These are phyloP conservation scores for Camptogramma bilineatum DNA, from an alignment of 2,888 invertebrate species.

Conservation along the genomic window DNA sequence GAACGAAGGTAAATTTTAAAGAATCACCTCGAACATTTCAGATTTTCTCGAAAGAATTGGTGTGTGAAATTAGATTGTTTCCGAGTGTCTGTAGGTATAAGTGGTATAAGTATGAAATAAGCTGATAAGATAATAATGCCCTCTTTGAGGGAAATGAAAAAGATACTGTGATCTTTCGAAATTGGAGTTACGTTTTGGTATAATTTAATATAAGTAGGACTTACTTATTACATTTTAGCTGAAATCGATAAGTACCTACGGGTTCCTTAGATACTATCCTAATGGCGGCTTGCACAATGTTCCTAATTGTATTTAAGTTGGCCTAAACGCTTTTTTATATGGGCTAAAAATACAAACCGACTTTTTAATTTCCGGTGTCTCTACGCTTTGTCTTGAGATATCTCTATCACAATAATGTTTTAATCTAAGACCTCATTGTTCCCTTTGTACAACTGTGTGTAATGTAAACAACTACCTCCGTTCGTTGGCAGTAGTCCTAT, in stretches of 20 bases:
- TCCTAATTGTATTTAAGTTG: too few relatives aligned
- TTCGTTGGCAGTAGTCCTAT: not conserved
- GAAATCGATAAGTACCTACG: too few relatives aligned
- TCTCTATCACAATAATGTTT: not conserved
- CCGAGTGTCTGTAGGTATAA: constrained; percentile 44
- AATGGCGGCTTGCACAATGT: too few relatives aligned
- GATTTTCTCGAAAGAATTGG: constrained; percentile 63
- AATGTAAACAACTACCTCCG: not conserved
- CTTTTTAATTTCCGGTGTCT: not conserved
- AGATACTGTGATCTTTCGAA: constrained; percentile 7
- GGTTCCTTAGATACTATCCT: too few relatives aligned
- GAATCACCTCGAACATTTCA: constrained; percentile 67
- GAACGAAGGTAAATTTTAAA: constrained; percentile 60
- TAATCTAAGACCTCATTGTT: not conserved
- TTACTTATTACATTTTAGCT: too few relatives aligned
- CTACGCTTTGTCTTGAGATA: not conserved
- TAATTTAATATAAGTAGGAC: too few relatives aligned
- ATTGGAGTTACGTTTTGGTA: not conserved
- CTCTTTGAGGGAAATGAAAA: constrained; percentile 21
- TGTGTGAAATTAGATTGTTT: constrained; percentile 72
- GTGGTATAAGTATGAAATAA: constrained; percentile 28
- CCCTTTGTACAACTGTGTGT: not conserved
- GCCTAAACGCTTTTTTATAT: too few relatives aligned
- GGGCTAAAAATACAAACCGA: not conserved
- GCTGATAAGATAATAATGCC: constrained; percentile 27